Percentiles rank a stretch among this genome's conserved stretches.
Conservation (phyloP, 2,888 invertebrate species). For the Macaria notata region DNA sequence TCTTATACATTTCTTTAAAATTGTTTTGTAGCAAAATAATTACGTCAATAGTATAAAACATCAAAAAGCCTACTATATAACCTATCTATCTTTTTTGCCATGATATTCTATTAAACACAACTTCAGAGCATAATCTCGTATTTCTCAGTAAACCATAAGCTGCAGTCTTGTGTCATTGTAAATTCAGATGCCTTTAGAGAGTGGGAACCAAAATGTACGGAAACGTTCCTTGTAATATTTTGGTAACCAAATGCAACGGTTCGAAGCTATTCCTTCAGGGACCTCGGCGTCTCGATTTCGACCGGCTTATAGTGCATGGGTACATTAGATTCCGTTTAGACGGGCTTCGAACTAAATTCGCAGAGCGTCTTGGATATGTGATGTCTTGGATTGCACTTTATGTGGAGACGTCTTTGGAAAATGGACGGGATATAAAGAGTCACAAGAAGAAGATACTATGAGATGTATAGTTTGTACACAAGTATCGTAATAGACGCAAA, state of each 20-base stretch:
- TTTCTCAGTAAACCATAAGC: conserved; percentile 1
- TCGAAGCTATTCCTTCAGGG: conserved; percentile 21
- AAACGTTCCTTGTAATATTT: conserved; percentile 24
- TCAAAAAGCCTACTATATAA: too few relatives aligned
- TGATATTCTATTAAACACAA: too few relatives aligned
- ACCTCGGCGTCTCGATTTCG: conserved; percentile 13
- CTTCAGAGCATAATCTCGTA: too few relatives aligned
- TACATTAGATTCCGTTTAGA: conserved; percentile 9
- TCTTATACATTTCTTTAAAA: too few relatives aligned
- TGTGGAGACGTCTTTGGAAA: too few relatives aligned
- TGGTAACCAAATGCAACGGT: conserved; percentile 25
- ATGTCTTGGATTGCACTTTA: not conserved
- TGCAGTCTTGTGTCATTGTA: conserved; percentile 12
- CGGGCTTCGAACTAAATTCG: conserved; percentile 1
- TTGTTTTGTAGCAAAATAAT: too few relatives aligned
- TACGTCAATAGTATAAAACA: too few relatives aligned
- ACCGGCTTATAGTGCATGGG: conserved; percentile 12
- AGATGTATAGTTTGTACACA: too few relatives aligned
- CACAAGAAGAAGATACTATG: too few relatives aligned
- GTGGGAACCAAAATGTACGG: conserved; percentile 20
- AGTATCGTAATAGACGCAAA: too few relatives aligned
- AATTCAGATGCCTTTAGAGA: conserved; percentile 14
- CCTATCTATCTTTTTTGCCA: too few relatives aligned
- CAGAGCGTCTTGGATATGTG: not conserved
- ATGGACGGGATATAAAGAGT: too few relatives aligned